Base-by-base conservation (phyloP, 2,888 invertebrate species). In the Cyrtodaria siliqua region DNA sequence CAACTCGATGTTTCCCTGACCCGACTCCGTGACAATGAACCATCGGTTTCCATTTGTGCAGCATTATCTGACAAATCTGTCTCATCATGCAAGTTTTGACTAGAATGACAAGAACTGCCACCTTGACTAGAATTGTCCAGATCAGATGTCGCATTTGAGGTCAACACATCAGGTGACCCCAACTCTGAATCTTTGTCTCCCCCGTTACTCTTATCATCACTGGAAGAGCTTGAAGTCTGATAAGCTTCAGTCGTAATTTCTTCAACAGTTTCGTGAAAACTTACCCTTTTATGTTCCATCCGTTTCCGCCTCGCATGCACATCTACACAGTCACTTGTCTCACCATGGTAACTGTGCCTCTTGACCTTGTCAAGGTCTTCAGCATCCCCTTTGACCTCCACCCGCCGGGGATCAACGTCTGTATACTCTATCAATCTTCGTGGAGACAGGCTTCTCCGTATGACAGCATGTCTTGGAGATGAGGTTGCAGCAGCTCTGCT, bases 191-290 rank as follows among this genome's bases (percentile, higher is more conserved):
- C 67, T 40, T 70, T 67, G 12, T 77, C 74, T 16, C 59, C 70
- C 14, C 52, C 68, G 57, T 55, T 55, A 6, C 50, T 68, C 29
- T 76, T 73, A 33, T 79, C 75, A 55, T 72, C 75, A 62, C 73
- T 73, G 12, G 80, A 76, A n/a, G 80, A 76, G 40, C 80, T 80
- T 27, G 75, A 76, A 3, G 76, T 66, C 29, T 70, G 76, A 55
- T 78, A 78, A 29, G 73, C 63, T 44, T 76, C 79, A 24, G 78
- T 63, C 26, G 74, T 71, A 29, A 79, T 82, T 64, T 82, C 82
- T 63, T 78, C 79, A 49, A 81, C 81, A 24, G 78, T 81, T 63
- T 87, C 88, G 69, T 88, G 88, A 79, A 86, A 88, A 67, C 88
- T 88, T 16, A 88, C 88, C 18, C 88, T 77, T 50, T 88, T 88